Conservation (phyloP, 2,797 vertebrate genomes). For the Eleutherodactylus coqui region DNA sequence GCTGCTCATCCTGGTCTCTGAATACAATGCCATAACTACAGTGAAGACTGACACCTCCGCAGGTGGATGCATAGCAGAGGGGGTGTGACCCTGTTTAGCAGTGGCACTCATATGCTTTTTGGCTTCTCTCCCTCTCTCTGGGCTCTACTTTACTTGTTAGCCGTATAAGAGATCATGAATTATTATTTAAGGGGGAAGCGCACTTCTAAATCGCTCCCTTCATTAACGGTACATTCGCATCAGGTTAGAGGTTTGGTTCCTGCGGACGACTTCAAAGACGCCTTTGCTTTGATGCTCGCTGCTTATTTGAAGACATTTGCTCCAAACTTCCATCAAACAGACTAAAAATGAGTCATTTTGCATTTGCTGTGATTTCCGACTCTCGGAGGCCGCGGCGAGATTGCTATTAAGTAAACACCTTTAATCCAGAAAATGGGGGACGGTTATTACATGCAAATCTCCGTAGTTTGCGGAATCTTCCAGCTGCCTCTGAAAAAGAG, state of each 20-base stretch:
- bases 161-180: too few relatives aligned
- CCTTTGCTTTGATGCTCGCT: slow-evolving; percentile 10
- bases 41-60: neutral
- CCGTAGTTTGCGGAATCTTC: neutral
- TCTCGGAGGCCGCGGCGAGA: neutral
- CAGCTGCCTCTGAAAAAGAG: neutral
- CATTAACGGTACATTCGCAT: neutral
- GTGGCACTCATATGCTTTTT: too few relatives aligned
- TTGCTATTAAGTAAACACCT: slow-evolving; percentile 27
- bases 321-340: slow-evolving; percentile 19
- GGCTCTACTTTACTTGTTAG: too few relatives aligned
- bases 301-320: slow-evolving; percentile 33
- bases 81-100: too few relatives aligned
- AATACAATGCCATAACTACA: neutral
- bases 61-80: neutral
- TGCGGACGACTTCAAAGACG: neutral
- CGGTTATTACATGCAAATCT: slow-evolving; percentile 5
- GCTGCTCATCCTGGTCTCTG: neutral
- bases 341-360: slow-evolving; percentile 20
- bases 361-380: slow-evolving; percentile 3
- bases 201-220: neutral
- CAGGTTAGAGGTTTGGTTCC: neutral
- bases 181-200: neutral
- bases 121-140: too few relatives aligned
- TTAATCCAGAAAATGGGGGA: slow-evolving; percentile 39